A percentile compares a stretch with the other conserved stretches of the same genome.
Evolutionary conservation across 2,113 vertebrate genomes (phyloP).

Genomic region (Cervus canadensis): DNA sequence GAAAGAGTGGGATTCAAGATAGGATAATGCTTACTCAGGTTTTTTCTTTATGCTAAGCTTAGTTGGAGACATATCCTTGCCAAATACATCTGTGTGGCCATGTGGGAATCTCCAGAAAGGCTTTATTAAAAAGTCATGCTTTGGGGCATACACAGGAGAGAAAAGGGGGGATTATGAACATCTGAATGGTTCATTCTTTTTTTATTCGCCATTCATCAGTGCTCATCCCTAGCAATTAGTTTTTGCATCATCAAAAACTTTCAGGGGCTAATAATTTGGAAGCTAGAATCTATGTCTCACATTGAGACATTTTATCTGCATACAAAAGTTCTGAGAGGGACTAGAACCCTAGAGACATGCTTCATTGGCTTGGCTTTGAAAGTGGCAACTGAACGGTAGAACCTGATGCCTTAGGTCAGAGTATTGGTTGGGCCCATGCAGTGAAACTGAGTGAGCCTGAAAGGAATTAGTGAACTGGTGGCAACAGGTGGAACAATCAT

Average conservation of each 20-base stretch:
- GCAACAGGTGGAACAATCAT: neutral
- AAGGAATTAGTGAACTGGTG: neutral
- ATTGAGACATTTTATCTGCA: neutral
- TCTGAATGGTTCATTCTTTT: neutral
- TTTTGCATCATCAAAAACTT: neutral
- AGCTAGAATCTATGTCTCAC: neutral
- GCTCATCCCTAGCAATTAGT: neutral
- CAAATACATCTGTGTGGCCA: neutral
- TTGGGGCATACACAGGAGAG: neutral
- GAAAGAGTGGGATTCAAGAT: neutral
- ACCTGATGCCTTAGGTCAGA: neutral
- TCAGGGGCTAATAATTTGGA: too few relatives aligned
- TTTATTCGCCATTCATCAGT: neutral
- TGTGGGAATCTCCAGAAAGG: neutral
- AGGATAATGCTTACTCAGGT: neutral
- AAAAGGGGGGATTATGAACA: neutral
- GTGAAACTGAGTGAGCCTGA: neutral
- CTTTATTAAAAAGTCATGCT: neutral
- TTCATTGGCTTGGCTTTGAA: neutral
- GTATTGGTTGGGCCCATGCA: neutral
- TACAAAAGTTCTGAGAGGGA: neutral
- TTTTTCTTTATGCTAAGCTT: neutral
- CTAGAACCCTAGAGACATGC: neutral
- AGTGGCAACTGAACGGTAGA: neutral
- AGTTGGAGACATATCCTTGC: neutral